Percentiles rank a stretch among this genome's conserved stretches.
Evolutionary conservation across 2,113 vertebrate genomes (phyloP).

Genomic region (Nestor notabilis): DNA sequence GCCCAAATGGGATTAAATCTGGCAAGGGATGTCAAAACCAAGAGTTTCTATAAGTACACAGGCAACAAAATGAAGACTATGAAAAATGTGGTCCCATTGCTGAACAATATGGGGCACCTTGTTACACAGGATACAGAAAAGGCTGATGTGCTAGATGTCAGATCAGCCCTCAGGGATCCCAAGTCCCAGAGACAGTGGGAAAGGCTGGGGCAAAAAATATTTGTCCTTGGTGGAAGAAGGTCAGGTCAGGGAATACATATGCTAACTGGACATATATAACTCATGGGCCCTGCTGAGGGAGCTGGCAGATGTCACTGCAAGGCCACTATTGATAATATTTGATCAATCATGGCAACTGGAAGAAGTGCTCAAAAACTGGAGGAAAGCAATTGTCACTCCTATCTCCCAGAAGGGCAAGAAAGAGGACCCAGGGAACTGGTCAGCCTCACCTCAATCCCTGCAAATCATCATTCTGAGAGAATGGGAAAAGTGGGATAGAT

Average conservation of each 20-base stretch:
- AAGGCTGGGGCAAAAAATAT: not conserved
- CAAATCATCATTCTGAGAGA: not conserved
- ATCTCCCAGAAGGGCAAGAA: not conserved
- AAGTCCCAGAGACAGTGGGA: not conserved
- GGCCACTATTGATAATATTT: not conserved
- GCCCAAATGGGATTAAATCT: not conserved
- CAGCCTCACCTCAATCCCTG: not conserved
- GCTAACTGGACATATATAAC: too few species aligned
- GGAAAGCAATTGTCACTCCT: not conserved
- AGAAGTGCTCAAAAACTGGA: not conserved
- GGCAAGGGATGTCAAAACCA: not conserved
- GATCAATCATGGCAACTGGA: not conserved
- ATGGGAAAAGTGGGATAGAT: not conserved
- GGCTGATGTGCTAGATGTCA: not conserved
- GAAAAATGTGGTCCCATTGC: not conserved
- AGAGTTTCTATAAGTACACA: not conserved
- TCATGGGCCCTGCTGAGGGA: not conserved
- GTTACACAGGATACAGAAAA: not conserved
- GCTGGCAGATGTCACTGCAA: not conserved
- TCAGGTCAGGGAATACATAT: not conserved
- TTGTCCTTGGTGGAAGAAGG: not conserved
- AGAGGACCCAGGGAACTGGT: not conserved
- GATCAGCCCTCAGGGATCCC: not conserved
- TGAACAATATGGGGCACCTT: not conserved
- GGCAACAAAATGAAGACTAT: not conserved